These are phyloP conservation scores for Aplochiton taeniatus DNA, from an alignment of 2,797 vertebrate genomes.

Conservation along the genomic window DNA sequence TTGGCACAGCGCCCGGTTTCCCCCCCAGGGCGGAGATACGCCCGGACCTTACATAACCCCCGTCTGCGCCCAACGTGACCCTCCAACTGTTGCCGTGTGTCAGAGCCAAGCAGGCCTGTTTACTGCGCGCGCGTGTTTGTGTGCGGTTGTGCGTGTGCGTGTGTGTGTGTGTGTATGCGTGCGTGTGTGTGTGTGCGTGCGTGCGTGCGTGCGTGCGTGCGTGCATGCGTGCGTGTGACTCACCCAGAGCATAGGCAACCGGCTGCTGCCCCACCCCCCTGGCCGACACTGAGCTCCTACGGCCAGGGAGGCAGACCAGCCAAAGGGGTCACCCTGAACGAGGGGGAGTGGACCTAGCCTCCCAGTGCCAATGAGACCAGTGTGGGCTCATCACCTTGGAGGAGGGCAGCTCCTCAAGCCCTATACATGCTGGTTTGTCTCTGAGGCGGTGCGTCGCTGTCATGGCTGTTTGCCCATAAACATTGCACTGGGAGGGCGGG, in stretches of 20 bases:
- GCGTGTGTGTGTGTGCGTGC: not conserved
- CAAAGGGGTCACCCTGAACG: no score
- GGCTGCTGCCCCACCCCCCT: no score
- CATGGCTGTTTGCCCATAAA: slow-evolving; percentile 11
- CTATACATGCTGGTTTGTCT: no score
- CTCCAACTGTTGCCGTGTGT: slow-evolving; percentile 31
- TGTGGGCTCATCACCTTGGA: no score
- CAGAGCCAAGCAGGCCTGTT: slow-evolving; percentile 22
- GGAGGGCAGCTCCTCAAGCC: not conserved
- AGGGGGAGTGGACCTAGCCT: no score
- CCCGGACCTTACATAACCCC: slow-evolving; percentile 38
- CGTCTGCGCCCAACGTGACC: slow-evolving; percentile 32
- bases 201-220: no score
- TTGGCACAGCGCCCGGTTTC: slow-evolving; percentile 17
- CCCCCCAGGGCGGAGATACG: slow-evolving; percentile 22
- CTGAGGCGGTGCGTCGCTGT: not conserved
- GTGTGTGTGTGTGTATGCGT: not conserved
- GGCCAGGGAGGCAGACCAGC: no score
- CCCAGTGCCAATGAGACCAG: no score
- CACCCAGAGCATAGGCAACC: no score
- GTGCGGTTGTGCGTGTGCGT: not conserved
- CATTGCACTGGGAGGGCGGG: slow-evolving; percentile 6
- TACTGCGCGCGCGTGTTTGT: slow-evolving; percentile 6
- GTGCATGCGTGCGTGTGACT: no score
- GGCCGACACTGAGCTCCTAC: no score